Evolutionary conservation across 2,888 invertebrate species (phyloP).

Genomic region (Dyspetes luteomarginatus): DNA sequence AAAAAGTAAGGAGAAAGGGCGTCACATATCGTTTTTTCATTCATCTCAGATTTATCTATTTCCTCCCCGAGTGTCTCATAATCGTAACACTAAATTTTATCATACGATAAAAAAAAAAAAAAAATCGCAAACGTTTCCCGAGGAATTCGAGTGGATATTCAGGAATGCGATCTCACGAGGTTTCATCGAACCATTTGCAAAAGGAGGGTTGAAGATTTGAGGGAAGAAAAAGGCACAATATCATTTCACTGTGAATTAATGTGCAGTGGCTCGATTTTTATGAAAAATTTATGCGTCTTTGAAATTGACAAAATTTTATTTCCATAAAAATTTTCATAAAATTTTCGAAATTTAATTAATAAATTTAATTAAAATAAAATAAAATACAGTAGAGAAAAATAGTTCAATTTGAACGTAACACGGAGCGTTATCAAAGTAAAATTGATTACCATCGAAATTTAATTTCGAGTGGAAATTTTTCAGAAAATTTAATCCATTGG

Average conservation of each 20-base stretch:
- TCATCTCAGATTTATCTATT: conserved; percentile 1
- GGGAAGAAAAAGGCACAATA: background rate
- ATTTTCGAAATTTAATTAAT: too few relatives aligned
- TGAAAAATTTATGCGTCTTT: too few relatives aligned
- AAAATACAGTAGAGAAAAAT: too few relatives aligned
- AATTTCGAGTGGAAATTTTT: too few relatives aligned
- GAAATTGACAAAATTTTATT: too few relatives aligned
- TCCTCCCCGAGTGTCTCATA: background rate
- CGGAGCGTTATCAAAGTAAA: too few relatives aligned
- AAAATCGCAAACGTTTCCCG: background rate
- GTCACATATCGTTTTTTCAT: background rate
- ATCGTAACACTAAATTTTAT: conserved; percentile 36
- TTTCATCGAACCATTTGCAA: background rate
- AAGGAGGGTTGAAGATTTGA: background rate
- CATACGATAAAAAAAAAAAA: conserved; percentile 9
- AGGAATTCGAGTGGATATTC: conserved; percentile 24
- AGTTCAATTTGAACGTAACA: too few relatives aligned
- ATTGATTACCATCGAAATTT: too few relatives aligned
- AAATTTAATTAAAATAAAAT: too few relatives aligned
- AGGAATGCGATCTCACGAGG: background rate
- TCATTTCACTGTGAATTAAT: background rate
- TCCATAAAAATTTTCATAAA: too few relatives aligned
- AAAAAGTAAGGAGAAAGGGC: background rate
- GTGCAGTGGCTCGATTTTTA: too few relatives aligned
- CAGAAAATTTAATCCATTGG: too few relatives aligned